Evolutionary conservation across 2,888 invertebrate genomes (phyloP), one percentile per base, ranked within the genome.

Genomic region (Dynastes tityus): DNA sequence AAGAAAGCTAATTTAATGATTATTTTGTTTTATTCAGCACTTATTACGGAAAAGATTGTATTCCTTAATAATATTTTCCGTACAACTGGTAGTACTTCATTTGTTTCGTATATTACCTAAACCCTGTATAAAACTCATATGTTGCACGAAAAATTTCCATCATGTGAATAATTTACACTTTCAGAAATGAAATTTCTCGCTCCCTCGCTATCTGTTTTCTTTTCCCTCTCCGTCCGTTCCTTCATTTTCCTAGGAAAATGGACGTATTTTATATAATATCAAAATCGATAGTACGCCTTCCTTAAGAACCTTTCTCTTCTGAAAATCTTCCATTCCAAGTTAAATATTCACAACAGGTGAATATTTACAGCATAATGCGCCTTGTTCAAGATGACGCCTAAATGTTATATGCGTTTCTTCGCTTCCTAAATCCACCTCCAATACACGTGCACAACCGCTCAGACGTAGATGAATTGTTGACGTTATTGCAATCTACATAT

Each of bases 131-230:
- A 58, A 58, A 58, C 55, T 22, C n/a, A 9, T 58, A 58, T 58
- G 55, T 58, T 58, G 55, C 55, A 37, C 55, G 70, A 53, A 16
- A 71, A 71, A 71, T 71, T 71, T 71, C 55, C 71, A 71, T 55
- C 53, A 32, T 55, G 71, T 71, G 71, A 71, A 71, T 71, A 71
- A 71, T 71, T 71, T 55, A 71, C 37, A 71, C 58, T 58, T 58
- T 71, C 22, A 55, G 58, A 71, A 71, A 53, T 37, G 55, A 53
- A 71, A 58, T 22, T 58, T 71, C 40, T 27, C 68, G 51, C 51
- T 13, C 63, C 68, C 51, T 51, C 51, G 11, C 51, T 27, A 11
- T 45, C 22, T 51, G n/a, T 68, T 68, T 68, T 13, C 9, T 51
- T 68, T 29, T 27, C 13, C 51, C 11, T 27, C 51, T 29, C 13